These are phyloP conservation scores for Augochlora pura DNA, from an alignment of 1,140 invertebrate species.

Conservation along the genomic window DNA sequence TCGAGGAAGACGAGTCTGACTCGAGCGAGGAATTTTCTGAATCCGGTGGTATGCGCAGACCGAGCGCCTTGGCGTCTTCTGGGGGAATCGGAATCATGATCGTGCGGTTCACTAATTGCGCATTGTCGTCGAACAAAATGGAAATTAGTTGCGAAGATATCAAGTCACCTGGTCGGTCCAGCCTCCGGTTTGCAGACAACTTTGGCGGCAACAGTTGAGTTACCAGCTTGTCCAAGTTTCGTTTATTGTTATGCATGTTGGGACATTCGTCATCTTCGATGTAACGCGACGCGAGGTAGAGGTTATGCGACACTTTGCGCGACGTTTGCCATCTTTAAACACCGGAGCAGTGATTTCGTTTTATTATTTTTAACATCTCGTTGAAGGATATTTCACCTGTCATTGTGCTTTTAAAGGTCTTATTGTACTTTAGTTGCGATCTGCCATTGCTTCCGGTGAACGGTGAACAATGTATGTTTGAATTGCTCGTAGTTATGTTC, in stretches of 20 bases:
- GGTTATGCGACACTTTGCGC: neutral
- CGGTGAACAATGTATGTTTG: no score
- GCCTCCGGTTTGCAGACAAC: neutral
- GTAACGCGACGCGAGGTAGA: no score
- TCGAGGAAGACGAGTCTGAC: slow-evolving; percentile 1
- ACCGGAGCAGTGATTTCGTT: neutral
- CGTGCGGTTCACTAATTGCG: slow-evolving; percentile 1
- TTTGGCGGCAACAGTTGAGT: neutral
- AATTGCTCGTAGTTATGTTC: no score
- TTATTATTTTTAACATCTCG: neutral
- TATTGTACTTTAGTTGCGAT: neutral
- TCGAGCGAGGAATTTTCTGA: neutral
- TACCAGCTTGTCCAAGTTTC: neutral
- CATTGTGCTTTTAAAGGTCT: neutral
- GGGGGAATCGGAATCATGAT: slow-evolving; percentile 26
- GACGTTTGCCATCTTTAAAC: neutral
- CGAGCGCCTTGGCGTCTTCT: slow-evolving; percentile 24
- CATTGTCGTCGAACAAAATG: neutral
- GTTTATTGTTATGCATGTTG: slow-evolving; percentile 4
- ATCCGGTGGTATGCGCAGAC: slow-evolving; percentile 8
- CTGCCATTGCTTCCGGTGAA: no score
- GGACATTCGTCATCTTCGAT: neutral
- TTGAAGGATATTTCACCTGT: neutral
- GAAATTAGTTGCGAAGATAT: slow-evolving; percentile 11
- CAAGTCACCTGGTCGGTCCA: slow-evolving; percentile 23